These are phyloP conservation scores for Dallia pectoralis DNA, from an alignment of 2,797 vertebrate species.

Conservation along the genomic window DNA sequence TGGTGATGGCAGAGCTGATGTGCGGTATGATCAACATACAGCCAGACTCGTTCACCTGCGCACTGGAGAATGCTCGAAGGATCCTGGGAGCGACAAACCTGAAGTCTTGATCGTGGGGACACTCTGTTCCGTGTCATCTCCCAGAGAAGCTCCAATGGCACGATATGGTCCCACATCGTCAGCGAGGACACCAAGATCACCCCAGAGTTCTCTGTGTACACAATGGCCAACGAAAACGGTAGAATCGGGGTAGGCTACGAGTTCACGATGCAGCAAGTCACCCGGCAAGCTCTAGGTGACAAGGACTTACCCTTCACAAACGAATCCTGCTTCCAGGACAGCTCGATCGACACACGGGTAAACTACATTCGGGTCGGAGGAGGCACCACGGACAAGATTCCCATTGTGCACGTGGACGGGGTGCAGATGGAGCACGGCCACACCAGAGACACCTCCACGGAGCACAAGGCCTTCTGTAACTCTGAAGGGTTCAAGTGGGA, in stretches of 20 bases:
- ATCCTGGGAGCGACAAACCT: constrained; percentile 1
- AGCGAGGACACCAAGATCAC: not conserved
- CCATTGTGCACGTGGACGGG: constrained; percentile 16
- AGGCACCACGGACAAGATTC: not conserved
- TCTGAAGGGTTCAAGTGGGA: constrained; percentile 28
- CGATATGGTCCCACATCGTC: not conserved
- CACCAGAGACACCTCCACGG: not conserved
- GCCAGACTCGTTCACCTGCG: not conserved
- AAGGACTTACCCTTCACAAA: not conserved
- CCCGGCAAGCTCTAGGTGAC: not conserved
- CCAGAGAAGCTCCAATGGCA: not conserved
- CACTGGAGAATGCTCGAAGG: constrained; percentile 12
- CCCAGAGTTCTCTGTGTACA: constrained; percentile 23
- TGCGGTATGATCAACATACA: constrained; percentile 25
- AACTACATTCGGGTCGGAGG: constrained; percentile 22
- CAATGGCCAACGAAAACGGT: not conserved
- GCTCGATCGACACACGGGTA: not conserved
- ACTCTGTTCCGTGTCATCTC: constrained; percentile 20
- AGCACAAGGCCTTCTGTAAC: constrained; percentile 31
- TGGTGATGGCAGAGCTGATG: constrained; percentile 18
- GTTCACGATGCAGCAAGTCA: constrained; percentile 25
- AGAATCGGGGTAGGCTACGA: not conserved
- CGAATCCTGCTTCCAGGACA: constrained; percentile 11
- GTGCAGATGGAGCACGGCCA: constrained; percentile 26
- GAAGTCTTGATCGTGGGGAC: constrained; percentile 21